Base-by-base conservation (phyloP, 2,888 invertebrate species). In the Drosophila picticornis region DNA sequence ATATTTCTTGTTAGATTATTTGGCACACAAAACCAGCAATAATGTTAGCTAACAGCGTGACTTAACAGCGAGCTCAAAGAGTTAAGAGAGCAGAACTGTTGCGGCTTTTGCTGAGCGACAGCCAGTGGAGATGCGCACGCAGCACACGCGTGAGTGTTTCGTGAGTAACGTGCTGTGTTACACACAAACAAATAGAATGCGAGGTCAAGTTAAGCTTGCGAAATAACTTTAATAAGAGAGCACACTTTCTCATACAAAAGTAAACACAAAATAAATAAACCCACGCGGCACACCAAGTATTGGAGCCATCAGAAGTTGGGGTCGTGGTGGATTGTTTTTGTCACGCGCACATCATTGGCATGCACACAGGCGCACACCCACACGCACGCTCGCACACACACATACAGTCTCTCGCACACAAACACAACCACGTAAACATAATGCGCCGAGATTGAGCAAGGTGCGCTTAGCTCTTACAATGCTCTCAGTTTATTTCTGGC, bases 401-500 rank as follows among this genome's bases (percentile, higher is more conserved):
- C 34, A 29, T 19, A 16, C 38, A 22, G 34, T 13, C 13, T 16
- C 34, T 32, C 58, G 25, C 50, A 19, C n/a, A 55, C 58, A 52
- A 48, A 59, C 57, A 29, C 58, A 55, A 38, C 60, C 40, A 55
- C 67, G 59, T 65, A 75, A 74, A 81, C 77, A 83, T 69, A 85
- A 83, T 72, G 77, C 77, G 78, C 81, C 81, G 88, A 85, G 79
- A 83, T 77, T 87, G 83, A 81, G 83, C 77, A 82, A 92, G 91
- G 88, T 90, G 82, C 91, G 91, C 89, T 91, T 86, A 90, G 82
- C 80, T 79, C 71, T 85, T 75, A 66, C 80, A 56, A 46, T 85
- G 69, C 84, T 76, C 83, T 91, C 89, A 92, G 91, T 91, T 91
- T 88, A 86, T 90, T 82, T 89, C 91, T 90, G 86, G 74, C 92